Base-by-base conservation (phyloP, 2,888 invertebrate genomes). In the Dendrolimus houi region DNA sequence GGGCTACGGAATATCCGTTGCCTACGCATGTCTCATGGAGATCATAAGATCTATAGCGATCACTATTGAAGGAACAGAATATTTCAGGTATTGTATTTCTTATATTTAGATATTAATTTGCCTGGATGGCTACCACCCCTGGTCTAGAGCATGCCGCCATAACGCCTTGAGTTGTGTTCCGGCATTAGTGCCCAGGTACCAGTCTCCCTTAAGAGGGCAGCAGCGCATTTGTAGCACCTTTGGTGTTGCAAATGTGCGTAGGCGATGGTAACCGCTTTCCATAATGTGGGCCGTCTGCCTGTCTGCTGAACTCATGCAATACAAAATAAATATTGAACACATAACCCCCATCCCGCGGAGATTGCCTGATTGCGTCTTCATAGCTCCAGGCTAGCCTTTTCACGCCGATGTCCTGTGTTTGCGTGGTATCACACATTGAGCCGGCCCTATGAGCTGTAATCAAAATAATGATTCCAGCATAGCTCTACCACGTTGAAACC, bases 1-100 rank as follows among this genome's bases (percentile, higher is more conserved):
- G 64, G 99, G 99, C 1, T 99, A 99, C 85, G 98, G 98, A 7
- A 96, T 99, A 60, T 98, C 99, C 0, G 94, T 99, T 53, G 98
- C 98, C 0, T 99, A 98, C 85, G 96, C 97, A 7, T 97, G 98
- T 78, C 92, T 99, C 54, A 91, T 98, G 77, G 99, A 99, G 81
- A 95, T 97, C 64, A 96, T 98, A 56, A 93, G 97, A 8, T 98
- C 96, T 9, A 94, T 96, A 66, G 94, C 95, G 52, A 92, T 94
- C 69, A 95, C 94, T 40, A 94, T 96, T 61, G 92, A 93, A 72
- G 92, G 93, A 54, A 88, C 92, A 0, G 92, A 92, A 58, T 91
- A 90, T 58, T 87, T 85, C 67, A 83, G 85, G 85, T 87, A 63
- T 63, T 8, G 47, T 47, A 47, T 47, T 47, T 0, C 9, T 10